Evolutionary conservation across 2,113 vertebrate genomes (phyloP).

Genomic region (Plecotus auritus): DNA sequence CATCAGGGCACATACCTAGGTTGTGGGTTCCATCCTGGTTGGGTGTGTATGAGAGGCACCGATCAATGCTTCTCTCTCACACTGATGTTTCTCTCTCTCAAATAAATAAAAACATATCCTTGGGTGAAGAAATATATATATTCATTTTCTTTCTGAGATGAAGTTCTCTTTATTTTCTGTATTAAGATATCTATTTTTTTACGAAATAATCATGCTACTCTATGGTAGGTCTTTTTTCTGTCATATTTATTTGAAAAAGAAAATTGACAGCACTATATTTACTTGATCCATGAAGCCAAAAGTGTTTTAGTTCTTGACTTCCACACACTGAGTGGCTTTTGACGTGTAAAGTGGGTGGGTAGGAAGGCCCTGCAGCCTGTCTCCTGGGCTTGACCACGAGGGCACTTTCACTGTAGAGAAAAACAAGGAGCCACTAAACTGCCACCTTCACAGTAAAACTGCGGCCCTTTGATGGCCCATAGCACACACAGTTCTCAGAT

Average conservation of each 20-base stretch:
- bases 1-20: no score
- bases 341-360: neutral
- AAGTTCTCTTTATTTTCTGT: neutral
- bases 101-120: neutral
- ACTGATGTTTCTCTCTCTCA: no score
- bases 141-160: neutral
- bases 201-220: neutral
- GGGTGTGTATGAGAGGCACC: no score
- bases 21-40: no score
- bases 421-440: neutral
- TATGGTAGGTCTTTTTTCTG: neutral
- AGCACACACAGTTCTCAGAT: neutral
- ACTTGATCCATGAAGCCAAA: neutral
- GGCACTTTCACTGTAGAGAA: neutral
- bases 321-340: neutral
- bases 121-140: neutral
- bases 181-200: neutral
- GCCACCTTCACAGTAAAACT: neutral
- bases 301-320: neutral
- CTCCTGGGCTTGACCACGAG: accelerated
- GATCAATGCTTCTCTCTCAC: no score
- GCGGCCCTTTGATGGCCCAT: neutral
- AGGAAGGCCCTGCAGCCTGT: neutral
- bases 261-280: neutral
- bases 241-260: neutral